phyloP scores from a whole-genome alignment of 2,113 vertebrate genomes.

The Myxocyprinus asiaticus region DNA sequence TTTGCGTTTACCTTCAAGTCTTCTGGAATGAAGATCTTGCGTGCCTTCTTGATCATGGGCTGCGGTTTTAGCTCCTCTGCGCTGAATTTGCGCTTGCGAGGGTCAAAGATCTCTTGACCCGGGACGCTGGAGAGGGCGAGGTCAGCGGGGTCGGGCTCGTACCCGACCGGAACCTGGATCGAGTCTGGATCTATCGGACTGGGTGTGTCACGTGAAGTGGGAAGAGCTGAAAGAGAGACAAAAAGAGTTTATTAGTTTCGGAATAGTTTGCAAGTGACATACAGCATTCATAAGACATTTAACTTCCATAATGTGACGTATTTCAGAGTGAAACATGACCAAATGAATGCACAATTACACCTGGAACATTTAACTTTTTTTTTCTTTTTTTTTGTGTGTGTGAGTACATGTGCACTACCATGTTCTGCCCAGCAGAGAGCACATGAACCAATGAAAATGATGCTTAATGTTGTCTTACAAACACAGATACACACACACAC shows the following conservation, averaged over 20 bases:
- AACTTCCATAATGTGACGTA: too few relatives aligned
- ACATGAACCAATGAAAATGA: background rate
- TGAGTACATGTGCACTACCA: background rate
- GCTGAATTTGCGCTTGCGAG: slow-evolving; percentile 93
- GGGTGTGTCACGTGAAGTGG: slow-evolving; percentile 86
- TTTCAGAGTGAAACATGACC: too few relatives aligned
- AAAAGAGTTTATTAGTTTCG: background rate
- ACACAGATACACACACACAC: too few relatives aligned
- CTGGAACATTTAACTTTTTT: too few relatives aligned
- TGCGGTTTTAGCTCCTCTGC: slow-evolving; percentile 97
- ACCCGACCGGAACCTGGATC: slow-evolving; percentile 90
- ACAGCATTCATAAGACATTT: too few relatives aligned
- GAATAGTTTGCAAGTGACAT: too few relatives aligned
- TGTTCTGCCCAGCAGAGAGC: background rate
- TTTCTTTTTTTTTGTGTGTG: too few relatives aligned
- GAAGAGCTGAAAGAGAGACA: slow-evolving; percentile 65
- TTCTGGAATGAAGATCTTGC: slow-evolving; percentile 95
- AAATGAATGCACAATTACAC: too few relatives aligned
- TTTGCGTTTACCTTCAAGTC: slow-evolving; percentile 88
- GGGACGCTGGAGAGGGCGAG: slow-evolving; percentile 96
- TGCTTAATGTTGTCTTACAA: background rate
- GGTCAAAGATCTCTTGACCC: slow-evolving; percentile 97
- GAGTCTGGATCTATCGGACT: slow-evolving; percentile 96
- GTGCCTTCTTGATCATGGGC: slow-evolving; percentile 98
- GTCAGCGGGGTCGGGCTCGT: slow-evolving; percentile 93